Base-by-base conservation (phyloP, 2,888 invertebrate genomes). In the Megastigmus dorsalis region DNA sequence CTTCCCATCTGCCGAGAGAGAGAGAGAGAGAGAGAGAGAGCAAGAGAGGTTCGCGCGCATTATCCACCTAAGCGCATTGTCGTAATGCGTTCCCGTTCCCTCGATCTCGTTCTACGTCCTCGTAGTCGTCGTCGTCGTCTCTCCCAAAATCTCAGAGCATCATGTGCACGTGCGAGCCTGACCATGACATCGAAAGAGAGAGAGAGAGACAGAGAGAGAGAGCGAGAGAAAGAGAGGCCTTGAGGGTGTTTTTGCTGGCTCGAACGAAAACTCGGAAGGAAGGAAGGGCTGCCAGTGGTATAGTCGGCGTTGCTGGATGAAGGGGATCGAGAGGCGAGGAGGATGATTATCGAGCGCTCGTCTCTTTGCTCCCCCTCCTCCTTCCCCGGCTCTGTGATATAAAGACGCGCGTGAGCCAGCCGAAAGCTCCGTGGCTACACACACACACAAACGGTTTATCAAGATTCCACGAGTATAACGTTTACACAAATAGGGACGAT, bases 121-220 rank as follows among this genome's bases (percentile, higher is more conserved):
- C n/a, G n/a, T n/a, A n/a, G n/a, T n/a, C n/a, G n/a, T n/a, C n/a
- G n/a, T n/a, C 43, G 4, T n/a, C 41, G 4, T 28, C 9, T 6
- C n/a, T n/a, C 15, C 3, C 41, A 28, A 41, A 28, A n/a, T 5
- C 6, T 43, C n/a, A n/a, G n/a, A 28, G n/a, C n/a, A 10, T 7
- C n/a, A n/a, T 52, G 52, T 28, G 3, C 43, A 18, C 23, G 48
- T 3, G 26, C 15, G n/a, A 23, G 15, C 15, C 9, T 45, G 62
- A 15, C 48, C 62, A 18, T 62, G 62, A 62, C 62, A 48, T 62
- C 62, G 48, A 48, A 43, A n/a, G n/a, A n/a, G n/a, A n/a, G n/a
- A n/a, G n/a, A n/a, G n/a, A n/a, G n/a, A n/a, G n/a, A n/a, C n/a
- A n/a, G n/a, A n/a, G n/a, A n/a, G n/a, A n/a, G n/a, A n/a, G n/a